These are phyloP conservation scores for Electrona antarctica DNA, from an alignment of 2,113 vertebrate species.

Conservation along the genomic window DNA sequence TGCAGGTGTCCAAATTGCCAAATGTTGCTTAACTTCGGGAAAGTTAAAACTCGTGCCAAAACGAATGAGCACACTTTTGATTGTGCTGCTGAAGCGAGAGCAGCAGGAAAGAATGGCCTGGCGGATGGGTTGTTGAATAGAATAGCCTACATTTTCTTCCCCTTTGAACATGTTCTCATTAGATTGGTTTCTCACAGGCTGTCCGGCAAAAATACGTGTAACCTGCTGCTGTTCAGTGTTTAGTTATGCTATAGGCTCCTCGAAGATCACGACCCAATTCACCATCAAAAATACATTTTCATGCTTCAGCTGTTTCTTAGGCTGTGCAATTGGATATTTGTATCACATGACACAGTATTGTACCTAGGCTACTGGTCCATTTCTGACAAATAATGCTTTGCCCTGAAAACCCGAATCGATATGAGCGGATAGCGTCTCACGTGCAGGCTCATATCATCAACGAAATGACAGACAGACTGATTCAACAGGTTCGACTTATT, in stretches of 20 bases:
- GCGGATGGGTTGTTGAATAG: background rate
- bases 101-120: background rate
- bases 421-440: slow-evolving; percentile 19
- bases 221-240: slow-evolving; percentile 14
- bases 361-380: background rate
- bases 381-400: background rate
- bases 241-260: background rate
- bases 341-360: background rate
- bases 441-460: slow-evolving; percentile 17
- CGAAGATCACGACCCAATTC: background rate
- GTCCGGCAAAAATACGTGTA: slow-evolving; percentile 29
- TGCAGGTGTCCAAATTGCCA: slow-evolving; percentile 26
- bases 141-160: slow-evolving; percentile 3
- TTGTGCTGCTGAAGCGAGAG: background rate
- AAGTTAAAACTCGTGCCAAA: background rate
- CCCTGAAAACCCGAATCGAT: background rate
- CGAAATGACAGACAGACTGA: background rate
- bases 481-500: background rate
- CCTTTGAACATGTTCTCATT: slow-evolving; percentile 37
- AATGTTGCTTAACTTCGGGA: background rate
- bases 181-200: slow-evolving; percentile 41
- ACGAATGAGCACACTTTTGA: background rate
- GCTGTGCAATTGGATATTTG: background rate
- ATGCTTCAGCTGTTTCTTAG: background rate
- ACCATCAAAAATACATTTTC: slow-evolving; percentile 1